Percentiles rank a stretch among this genome's conserved stretches.
phyloP scores from a whole-genome alignment of 2,113 vertebrate genomes.

The Nestor notabilis region DNA sequence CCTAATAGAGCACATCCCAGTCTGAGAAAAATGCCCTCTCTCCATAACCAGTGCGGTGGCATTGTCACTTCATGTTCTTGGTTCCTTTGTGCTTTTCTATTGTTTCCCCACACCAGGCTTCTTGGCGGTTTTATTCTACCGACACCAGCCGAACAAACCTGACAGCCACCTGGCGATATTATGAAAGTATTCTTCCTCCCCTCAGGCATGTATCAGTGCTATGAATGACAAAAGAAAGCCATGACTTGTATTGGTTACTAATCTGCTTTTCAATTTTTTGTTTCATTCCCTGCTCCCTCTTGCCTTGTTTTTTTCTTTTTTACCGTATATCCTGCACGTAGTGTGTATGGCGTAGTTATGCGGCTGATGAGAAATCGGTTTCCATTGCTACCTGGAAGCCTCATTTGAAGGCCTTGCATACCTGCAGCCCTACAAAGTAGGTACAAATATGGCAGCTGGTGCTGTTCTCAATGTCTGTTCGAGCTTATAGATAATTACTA shows the following conservation, averaged over 20 bases:
- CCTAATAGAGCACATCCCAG: not conserved
- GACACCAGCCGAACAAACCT: slow-evolving; percentile 78
- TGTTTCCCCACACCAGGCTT: slow-evolving; percentile 80
- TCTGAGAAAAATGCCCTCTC: not conserved
- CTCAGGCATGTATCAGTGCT: slow-evolving; percentile 85
- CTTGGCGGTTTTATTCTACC: slow-evolving; percentile 85
- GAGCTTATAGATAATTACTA: slow-evolving; percentile 50
- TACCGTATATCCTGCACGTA: slow-evolving; percentile 84
- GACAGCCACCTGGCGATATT: slow-evolving; percentile 82
- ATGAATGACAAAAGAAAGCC: slow-evolving; percentile 71
- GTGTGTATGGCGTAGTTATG: slow-evolving; percentile 99
- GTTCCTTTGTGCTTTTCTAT: slow-evolving; percentile 69
- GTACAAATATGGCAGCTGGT: slow-evolving; percentile 87
- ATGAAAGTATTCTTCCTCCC: slow-evolving; percentile 83
- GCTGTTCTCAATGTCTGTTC: slow-evolving; percentile 75
- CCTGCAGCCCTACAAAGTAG: slow-evolving; percentile 99
- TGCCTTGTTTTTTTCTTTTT: slow-evolving; percentile 70
- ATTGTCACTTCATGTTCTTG: slow-evolving; percentile 69
- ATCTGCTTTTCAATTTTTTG: slow-evolving; percentile 79
- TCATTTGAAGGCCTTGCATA: slow-evolving; percentile 99
- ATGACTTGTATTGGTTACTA: slow-evolving; percentile 80
- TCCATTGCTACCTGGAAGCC: slow-evolving; percentile 99
- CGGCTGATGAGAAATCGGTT: slow-evolving; percentile 99
- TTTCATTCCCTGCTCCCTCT: slow-evolving; percentile 76
- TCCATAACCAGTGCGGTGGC: not conserved